Base-by-base conservation (phyloP, 2,113 vertebrate species). In the Aegotheles bennettii region DNA sequence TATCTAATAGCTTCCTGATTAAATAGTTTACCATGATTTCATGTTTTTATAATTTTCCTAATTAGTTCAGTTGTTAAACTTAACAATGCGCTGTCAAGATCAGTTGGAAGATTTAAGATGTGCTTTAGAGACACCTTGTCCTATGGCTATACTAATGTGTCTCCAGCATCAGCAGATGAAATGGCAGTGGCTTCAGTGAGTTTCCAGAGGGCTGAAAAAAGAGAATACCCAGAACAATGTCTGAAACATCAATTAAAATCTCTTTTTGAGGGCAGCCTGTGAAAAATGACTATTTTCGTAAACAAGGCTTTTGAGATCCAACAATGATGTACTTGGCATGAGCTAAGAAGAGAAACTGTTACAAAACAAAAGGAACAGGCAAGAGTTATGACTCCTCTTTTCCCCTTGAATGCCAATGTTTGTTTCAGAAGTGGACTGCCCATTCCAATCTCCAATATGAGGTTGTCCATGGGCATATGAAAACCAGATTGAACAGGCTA, bases 231-330 rank as follows among this genome's bases (percentile, higher is more conserved):
- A 16, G 53, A 70, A 21, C 6, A 75, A 31, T 3, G 4, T 5
- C 43, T 31, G 20, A 45, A 69, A 51, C 17, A 38, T 36, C 33
- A 68, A n/a, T 54, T 47, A 21, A 85, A 68, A 9, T 42, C 35
- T 33, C 13, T 60, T 74, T 67, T 42, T 50, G 16, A 57, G 25
- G 56, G 42, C 12, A 54, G 21, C 2, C 2, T 0, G 0, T 57
- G 36, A 71, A 53, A 93, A 94, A 36, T 1, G 1, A 4, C 35
- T 50, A 4, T 3, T 56, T 74, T 53, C 35, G 61, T 16, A 40
- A 87, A 77, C 28, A 17, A 2, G 17, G 14, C 40, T 73, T 51
- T 69, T 48, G 25, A 71, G 42, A n/a, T 50, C n/a, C 61, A 53
- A 31, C 29, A 38, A 13, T 53, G 18, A 15, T 28, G 23, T 12